Evolutionary conservation across 2,888 invertebrate species (phyloP).

Genomic region (Andrena chrysosceles): DNA sequence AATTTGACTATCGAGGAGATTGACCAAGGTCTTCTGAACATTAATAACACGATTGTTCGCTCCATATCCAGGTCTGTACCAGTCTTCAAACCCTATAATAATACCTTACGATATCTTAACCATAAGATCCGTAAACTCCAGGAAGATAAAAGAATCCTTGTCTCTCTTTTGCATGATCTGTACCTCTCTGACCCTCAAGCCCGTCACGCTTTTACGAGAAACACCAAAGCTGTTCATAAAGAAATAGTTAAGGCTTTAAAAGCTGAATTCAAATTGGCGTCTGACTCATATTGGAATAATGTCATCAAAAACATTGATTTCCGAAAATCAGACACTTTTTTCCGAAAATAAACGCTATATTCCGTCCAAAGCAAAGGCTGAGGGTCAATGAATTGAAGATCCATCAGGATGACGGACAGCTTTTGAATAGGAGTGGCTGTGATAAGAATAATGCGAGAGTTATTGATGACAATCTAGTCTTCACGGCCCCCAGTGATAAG

Average conservation of each 20-base stretch:
- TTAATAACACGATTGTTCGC: neutral
- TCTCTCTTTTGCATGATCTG: neutral
- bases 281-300: too few relatives aligned
- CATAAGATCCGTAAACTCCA: neutral
- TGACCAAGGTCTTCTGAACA: neutral
- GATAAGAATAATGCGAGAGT: too few relatives aligned
- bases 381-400: too few relatives aligned
- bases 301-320: too few relatives aligned
- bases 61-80: neutral
- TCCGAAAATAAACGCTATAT: too few relatives aligned
- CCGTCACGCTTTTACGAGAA: neutral
- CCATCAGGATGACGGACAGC: too few relatives aligned
- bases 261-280: neutral
- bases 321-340: too few relatives aligned
- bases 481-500: too few relatives aligned
- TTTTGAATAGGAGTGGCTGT: too few relatives aligned
- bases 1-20: neutral
- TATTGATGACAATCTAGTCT: too few relatives aligned
- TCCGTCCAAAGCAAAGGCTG: too few relatives aligned
- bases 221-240: neutral
- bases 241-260: neutral
- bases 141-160: neutral
- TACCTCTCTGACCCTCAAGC: neutral
- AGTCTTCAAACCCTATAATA: neutral
- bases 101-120: neutral